Base-by-base conservation (phyloP, 1,140 invertebrate genomes). In the Hydropsyche tenuis region DNA sequence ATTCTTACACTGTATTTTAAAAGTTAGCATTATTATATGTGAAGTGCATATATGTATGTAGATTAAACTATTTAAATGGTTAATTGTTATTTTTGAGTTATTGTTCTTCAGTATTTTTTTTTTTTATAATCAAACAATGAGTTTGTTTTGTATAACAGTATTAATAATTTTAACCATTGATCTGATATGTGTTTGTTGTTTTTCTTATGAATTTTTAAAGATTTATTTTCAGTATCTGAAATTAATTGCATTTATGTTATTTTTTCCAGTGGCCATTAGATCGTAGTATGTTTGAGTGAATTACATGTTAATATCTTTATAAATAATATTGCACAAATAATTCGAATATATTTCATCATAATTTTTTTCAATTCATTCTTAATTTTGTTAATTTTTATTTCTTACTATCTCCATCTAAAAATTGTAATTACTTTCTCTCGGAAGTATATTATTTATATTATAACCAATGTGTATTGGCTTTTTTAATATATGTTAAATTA, bases 401-500 rank as follows among this genome's bases (percentile, higher is more conserved):
- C 48, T 53, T 16, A 46, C 16, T 60, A 9, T 37, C 30, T 3
- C 9, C 20, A 25, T 60, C 23, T 25, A 11, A 25, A 60, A 60
- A 12, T 60, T 60, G 9, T 7, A n/a, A 16, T 53, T 20, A 53
- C 51, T 22, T 25, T 20, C 23, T 60, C 23, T 60, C 12, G n/a
- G 22, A 12, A 60, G 18, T 22, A 22, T 22, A 12, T 23, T 60
- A 22, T 65, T 2, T 65, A 18, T 65, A 43, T 45, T 30, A 30
- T 18, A 12, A 43, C 9, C 11, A 65, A 42, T 7, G 43, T 22
- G 30, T 45, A 45, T 65, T 65, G 30, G 16, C 42, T 43, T 42
- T 70, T 37, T 68, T 45, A 43, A 16, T 9, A 25, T 70, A 56
- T 25, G 51, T 70, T 70, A 46, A 53, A 56, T 60, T 70, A 70